phyloP scores from a whole-genome alignment of 2,113 vertebrate genomes.

The Todiramphus saurophagus region DNA sequence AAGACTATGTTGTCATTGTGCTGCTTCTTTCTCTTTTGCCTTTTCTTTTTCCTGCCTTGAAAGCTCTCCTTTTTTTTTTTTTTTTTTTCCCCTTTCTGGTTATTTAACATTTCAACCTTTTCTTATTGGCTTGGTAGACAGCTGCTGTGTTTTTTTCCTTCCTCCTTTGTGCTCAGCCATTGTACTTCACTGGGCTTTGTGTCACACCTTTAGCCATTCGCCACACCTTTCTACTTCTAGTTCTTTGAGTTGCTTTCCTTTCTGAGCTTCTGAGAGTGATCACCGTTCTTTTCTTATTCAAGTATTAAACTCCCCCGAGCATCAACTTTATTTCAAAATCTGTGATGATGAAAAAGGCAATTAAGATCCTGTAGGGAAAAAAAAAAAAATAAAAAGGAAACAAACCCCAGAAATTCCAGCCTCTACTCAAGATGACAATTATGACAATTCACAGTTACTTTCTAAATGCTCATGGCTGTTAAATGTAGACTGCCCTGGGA shows the following conservation, averaged over 20 bases:
- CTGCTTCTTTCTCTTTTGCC: not conserved
- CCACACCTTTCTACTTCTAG: constrained; percentile 31
- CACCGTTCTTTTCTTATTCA: not conserved
- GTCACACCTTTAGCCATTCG: constrained; percentile 33
- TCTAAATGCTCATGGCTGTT: not conserved
- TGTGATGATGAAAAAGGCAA: not conserved
- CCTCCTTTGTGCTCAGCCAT: not conserved
- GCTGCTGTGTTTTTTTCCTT: not conserved
- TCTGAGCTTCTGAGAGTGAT: not conserved
- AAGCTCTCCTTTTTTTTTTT: not conserved
- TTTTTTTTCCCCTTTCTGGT: not conserved
- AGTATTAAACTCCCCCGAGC: not conserved
- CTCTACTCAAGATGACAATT: not conserved
- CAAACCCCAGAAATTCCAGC: not conserved
- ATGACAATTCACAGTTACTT: not conserved
- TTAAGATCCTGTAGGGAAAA: too few relatives aligned
- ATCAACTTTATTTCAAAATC: constrained; percentile 3
- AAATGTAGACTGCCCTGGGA: constrained; percentile 9
- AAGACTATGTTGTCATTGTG: not conserved
- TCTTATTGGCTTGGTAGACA: not conserved
- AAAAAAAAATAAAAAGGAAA: not conserved
- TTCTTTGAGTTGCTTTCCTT: not conserved
- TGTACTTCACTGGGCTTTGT: not conserved
- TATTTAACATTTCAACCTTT: not conserved
- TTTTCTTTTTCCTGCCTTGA: not conserved